Conservation (phyloP, 1,140 invertebrate genomes). For the Ips nitidus region DNA sequence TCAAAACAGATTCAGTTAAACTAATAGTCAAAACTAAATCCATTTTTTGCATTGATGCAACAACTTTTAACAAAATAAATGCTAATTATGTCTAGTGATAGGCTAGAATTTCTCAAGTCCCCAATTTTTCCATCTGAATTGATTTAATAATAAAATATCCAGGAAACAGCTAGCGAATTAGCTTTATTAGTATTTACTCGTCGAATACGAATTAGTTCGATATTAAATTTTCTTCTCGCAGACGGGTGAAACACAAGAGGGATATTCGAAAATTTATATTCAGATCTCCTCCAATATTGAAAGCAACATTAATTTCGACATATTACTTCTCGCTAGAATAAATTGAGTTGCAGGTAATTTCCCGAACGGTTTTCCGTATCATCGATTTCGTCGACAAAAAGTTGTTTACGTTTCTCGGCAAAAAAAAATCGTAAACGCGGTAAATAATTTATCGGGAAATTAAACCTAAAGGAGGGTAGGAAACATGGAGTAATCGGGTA, state of each 20-base stretch:
- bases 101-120: too few relatives aligned
- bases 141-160: too few relatives aligned
- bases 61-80: too few relatives aligned
- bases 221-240: conserved; percentile 40
- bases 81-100: too few relatives aligned
- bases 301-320: conserved; percentile 48
- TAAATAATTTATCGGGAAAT: conserved; percentile 1
- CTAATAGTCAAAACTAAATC: too few relatives aligned
- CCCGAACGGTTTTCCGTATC: conserved; percentile 44
- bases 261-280: conserved; percentile 46
- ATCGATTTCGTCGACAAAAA: conserved; percentile 49
- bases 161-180: too few relatives aligned
- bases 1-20: too few relatives aligned
- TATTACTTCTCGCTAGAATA: conserved; percentile 42
- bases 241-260: conserved; percentile 22
- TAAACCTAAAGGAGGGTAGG: not conserved
- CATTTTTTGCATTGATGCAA: too few relatives aligned
- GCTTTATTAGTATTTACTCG: conserved; percentile 40
- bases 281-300: conserved; percentile 46
- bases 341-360: conserved; percentile 44
- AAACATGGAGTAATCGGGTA: not conserved
- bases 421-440: not conserved
- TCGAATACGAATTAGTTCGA: conserved; percentile 41
- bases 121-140: too few relatives aligned
- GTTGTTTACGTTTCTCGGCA: conserved; percentile 31